Percentiles rank a stretch among this genome's conserved stretches.
phyloP scores from a whole-genome alignment of 2,888 invertebrate species.

The Caenorhabditis afra region DNA sequence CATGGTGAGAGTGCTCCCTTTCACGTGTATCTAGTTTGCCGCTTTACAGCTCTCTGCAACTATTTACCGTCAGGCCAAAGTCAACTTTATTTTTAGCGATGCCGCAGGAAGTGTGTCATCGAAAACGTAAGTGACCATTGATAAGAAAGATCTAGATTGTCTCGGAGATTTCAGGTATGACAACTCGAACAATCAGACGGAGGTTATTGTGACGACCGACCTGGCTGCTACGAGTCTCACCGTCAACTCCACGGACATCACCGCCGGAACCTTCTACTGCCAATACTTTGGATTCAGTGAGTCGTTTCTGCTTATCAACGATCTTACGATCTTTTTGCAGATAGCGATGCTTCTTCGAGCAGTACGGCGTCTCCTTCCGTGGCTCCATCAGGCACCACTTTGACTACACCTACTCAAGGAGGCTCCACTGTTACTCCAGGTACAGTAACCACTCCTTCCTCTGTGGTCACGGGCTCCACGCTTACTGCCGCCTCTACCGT shows the following conservation, averaged over 20 bases:
- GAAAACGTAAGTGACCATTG: constrained; percentile 4
- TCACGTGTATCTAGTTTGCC: too few species aligned
- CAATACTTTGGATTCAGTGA: constrained; percentile 13
- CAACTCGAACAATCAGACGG: not conserved
- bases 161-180: not conserved
- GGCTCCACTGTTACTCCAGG: constrained; percentile 6
- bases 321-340: not conserved
- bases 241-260: not conserved
- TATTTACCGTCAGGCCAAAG: not conserved
- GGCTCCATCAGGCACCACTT: not conserved
- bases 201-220: not conserved
- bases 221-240: not conserved
- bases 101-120: not conserved
- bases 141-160: too few species aligned
- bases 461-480: not conserved
- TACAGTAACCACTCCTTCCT: not conserved
- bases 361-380: not conserved
- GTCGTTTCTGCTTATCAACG: not conserved
- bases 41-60: constrained; percentile 21
- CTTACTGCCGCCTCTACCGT: not conserved
- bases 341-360: not conserved
- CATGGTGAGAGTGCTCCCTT: constrained; percentile 3
- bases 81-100: constrained; percentile 20
- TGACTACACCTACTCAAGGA: not conserved
- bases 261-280: not conserved